A percentile compares a stretch with the other conserved stretches of the same genome.
Conservation (phyloP, 2,797 vertebrate species). For the Megalops cyprinoides region DNA sequence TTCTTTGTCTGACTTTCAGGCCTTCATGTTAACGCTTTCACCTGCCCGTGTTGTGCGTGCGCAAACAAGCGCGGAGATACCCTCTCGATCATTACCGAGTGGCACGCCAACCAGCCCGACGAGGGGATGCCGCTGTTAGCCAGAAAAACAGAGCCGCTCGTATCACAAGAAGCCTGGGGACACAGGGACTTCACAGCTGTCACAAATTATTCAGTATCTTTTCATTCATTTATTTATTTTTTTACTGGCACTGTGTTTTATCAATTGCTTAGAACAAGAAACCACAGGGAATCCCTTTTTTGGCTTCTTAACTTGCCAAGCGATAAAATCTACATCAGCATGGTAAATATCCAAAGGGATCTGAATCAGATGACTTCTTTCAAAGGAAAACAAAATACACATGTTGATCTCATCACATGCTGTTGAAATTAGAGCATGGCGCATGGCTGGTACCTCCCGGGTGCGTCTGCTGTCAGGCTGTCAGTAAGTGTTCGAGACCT, state of each 20-base stretch:
- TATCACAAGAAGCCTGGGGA: background rate
- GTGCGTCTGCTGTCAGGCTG: background rate
- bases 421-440: background rate
- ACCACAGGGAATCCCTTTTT: background rate
- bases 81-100: background rate
- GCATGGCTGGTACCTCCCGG: background rate
- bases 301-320: background rate
- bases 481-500: background rate
- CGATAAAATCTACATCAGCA: background rate
- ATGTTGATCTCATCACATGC: background rate
- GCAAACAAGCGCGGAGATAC: background rate
- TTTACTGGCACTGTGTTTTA: too few species aligned
- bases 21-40: too few species aligned
- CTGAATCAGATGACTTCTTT: background rate
- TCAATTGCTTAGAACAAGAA: background rate
- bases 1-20: too few species aligned
- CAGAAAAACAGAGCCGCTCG: background rate
- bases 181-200: background rate
- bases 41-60: background rate
- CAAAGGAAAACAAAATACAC: background rate
- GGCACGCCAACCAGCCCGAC: background rate
- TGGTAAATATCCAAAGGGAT: slow-evolving; percentile 10
- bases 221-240: background rate
- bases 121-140: background rate
- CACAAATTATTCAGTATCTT: background rate